Base-by-base conservation (phyloP, 2,797 vertebrate species). In the Enteromius anoplus region DNA sequence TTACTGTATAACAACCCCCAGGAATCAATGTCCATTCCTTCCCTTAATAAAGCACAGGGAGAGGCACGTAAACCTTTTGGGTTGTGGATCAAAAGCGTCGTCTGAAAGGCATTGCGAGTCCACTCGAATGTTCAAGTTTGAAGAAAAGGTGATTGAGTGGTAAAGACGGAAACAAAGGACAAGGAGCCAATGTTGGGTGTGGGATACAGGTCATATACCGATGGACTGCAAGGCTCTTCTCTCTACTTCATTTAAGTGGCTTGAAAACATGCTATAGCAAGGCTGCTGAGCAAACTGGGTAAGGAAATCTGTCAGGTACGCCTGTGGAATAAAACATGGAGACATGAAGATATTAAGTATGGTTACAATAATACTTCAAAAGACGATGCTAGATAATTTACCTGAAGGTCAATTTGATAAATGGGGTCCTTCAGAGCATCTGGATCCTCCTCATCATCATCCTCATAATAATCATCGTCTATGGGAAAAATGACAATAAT, bases 391-490 rank as follows among this genome's bases (percentile, higher is more conserved):
- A 55, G 70, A 70, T 26, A 15, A 26, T 90, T 92, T 93, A 98
- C 98, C 96, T 99, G 98, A 78, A 99, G 93, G 82, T 99, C 98
- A 88, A 99, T 96, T 92, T 96, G 98, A 91, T 98, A 98, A 86
- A 99, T 96, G 62, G 98, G 98, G 88, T 99, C 98, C 93, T 98
- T 99, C 91, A 99, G 93, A 62, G 97, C 97, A 89, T 99, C 98
- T 19, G 97, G 96, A 91, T 99, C 98, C 0, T 99, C 98, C 70
- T 99, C 98, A 78, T 99, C 94, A 84, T 96, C 98, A 66, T 99
- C 98, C 88, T 99, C 98, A 80, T 99, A 99, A 92, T 97, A 99
- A 93, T 99, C 98, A 15, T 99, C 98, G 92, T 98, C 98, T 99
- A 88, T 85, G 82, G 88, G 51, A 85, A 76, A 34, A 58, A 82